Evolutionary conservation across 2,797 vertebrate species (phyloP), one percentile per base, ranked within the genome.

Genomic region (Distichodus sexfasciatus): DNA sequence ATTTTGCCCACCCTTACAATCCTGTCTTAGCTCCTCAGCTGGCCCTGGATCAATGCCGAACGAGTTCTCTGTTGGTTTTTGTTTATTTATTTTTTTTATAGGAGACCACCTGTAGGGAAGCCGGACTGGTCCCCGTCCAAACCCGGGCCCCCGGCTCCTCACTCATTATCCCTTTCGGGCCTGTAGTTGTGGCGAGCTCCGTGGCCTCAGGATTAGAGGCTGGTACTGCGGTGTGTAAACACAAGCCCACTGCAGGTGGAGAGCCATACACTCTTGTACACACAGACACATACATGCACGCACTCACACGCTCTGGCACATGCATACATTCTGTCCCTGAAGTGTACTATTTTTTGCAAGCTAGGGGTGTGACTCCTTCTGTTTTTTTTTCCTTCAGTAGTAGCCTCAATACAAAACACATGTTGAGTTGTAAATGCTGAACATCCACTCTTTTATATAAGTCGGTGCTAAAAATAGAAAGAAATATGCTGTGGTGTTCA

Each of bases 21-120:
- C 55, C 48, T 48, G 26, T 46, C 71, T 50, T 64, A 50, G 50
- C 64, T 60, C 46, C 31, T 66, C 64, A 46, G 71, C 65, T 61
- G 67, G 12, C 57, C 40, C 14, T 35, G 59, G 43, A 35, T 15
- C 24, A 14, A 10, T 53, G 66, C 19, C 43, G 43, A 54, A 66
- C 69, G 72, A 75, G 68, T 41, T 33, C 28, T 29, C 21, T 61
- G 19, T 8, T 57, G 61, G 60, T 69, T 72, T 66, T 51, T 54
- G 46, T 4, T 72, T 66, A 47, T 55, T 26, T 65, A 44, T 69
- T 24, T 67, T 54, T 21, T 57, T 24, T 1, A n/a, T n/a, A n/a
- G n/a, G 19, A 74, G 67, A 64, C 72, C 72, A 76, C 75, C 72
- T 80, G 75, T 73, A 74, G 59, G 62, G 28, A 47, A 36, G 61